Conservation (phyloP, 1,140 invertebrate species). For the Pachyrhynchus sulphureomaculatus region DNA sequence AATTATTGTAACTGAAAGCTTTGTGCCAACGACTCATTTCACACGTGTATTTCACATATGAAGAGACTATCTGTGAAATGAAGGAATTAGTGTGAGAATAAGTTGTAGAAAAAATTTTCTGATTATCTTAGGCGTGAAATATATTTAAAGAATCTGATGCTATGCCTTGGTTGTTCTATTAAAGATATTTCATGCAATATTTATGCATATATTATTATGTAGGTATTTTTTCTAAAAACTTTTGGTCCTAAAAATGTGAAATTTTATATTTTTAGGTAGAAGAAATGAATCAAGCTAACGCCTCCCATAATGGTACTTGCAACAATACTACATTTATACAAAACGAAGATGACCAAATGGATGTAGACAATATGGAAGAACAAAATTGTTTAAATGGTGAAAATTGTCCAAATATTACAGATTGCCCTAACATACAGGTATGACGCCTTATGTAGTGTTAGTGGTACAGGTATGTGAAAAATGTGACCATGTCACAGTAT, state of each 20-base stretch:
- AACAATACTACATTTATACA: conserved; percentile 29
- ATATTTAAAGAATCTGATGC: no score
- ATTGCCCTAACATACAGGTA: conserved; percentile 30
- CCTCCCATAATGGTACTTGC: conserved; percentile 55
- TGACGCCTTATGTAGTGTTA: not conserved
- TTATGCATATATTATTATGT: no score
- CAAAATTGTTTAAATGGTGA: conserved; percentile 2
- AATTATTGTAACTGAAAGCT: no score
- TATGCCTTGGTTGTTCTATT: no score
- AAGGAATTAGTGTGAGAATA: no score
- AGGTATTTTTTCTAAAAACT: no score
- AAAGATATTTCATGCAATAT: no score
- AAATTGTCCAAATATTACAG: conserved; percentile 24
- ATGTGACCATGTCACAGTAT: not conserved
- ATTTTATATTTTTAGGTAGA: conserved; percentile 46
- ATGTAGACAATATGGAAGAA: conserved; percentile 57
- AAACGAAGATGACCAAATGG: conserved; percentile 52
- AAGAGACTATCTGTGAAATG: no score
- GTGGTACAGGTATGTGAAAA: not conserved
- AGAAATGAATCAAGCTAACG: conserved; percentile 59
- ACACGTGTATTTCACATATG: no score
- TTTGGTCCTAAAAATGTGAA: not conserved
- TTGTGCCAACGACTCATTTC: no score
- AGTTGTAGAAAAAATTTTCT: no score
- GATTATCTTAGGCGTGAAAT: no score